phyloP scores from a whole-genome alignment of 2,113 vertebrate species.

The Marmota monax region DNA sequence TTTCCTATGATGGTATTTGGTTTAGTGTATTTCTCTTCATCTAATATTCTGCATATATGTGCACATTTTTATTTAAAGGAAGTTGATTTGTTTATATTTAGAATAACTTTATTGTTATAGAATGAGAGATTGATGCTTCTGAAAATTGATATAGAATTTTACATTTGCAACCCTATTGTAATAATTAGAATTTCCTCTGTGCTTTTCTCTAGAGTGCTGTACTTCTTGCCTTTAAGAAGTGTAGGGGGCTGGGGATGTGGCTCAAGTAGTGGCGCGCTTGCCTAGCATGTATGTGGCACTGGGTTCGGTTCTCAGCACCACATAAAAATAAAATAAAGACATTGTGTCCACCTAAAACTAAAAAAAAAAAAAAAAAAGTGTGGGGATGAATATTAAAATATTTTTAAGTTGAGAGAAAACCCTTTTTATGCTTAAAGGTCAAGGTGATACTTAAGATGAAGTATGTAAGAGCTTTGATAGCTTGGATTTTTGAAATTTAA shows the following conservation, averaged over 20 bases:
- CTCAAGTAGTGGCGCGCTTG: no score
- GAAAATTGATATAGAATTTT: slow-evolving; percentile 12
- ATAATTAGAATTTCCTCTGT: slow-evolving; percentile 44
- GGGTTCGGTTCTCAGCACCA: no score
- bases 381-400: slow-evolving; percentile 15
- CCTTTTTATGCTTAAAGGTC: slow-evolving; percentile 47
- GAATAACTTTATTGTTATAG: slow-evolving; percentile 35
- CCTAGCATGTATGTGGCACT: no score
- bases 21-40: slow-evolving; percentile 49
- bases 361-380: neutral
- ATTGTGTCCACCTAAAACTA: no score
- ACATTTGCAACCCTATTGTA: slow-evolving; percentile 41
- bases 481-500: slow-evolving; percentile 61
- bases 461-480: slow-evolving; percentile 40
- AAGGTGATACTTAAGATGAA: slow-evolving; percentile 48
- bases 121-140: slow-evolving; percentile 57
- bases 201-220: slow-evolving; percentile 34
- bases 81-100: slow-evolving; percentile 61
- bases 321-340: no score
- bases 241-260: neutral
- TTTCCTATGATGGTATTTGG: neutral
- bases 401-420: slow-evolving; percentile 26
- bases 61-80: slow-evolving; percentile 46
- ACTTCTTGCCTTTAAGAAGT: slow-evolving; percentile 54
- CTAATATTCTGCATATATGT: slow-evolving; percentile 47